Evolutionary conservation across 2,888 invertebrate genomes (phyloP).

Genomic region (Nemotelus nigrinus): DNA sequence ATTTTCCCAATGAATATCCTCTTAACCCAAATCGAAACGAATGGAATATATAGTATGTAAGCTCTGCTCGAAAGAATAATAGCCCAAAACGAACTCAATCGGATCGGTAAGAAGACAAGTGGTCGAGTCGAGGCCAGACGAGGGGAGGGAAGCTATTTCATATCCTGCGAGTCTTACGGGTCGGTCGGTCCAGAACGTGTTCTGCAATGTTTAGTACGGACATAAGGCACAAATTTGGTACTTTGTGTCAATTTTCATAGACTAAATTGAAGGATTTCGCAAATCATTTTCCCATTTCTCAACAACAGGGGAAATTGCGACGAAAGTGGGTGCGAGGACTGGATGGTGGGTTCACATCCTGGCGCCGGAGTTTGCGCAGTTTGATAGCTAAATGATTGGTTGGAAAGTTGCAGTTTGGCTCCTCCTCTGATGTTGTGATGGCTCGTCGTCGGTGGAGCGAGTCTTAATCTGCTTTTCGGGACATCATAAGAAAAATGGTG

Average conservation of each 20-base stretch:
- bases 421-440: conserved; percentile 9
- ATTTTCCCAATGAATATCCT: conserved; percentile 37
- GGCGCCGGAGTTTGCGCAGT: conserved; percentile 17
- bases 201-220: conserved; percentile 22
- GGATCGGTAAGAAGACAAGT: neutral
- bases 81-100: neutral
- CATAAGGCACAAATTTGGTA: conserved; percentile 46
- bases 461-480: neutral
- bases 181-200: neutral
- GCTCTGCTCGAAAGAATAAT: no score
- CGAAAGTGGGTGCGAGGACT: conserved; percentile 1
- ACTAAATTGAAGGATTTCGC: conserved; percentile 46
- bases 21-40: conserved; percentile 34
- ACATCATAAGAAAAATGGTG: conserved; percentile 14
- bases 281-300: conserved; percentile 42
- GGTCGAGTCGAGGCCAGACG: neutral
- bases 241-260: conserved; percentile 50
- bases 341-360: neutral
- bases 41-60: neutral
- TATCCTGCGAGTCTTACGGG: neutral
- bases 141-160: neutral
- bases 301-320: conserved; percentile 10
- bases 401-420: neutral
- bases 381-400: conserved; percentile 7
- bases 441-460: neutral